Percentiles rank a stretch among this genome's conserved stretches.
phyloP scores from a whole-genome alignment of 2,113 vertebrate genomes.

The Rhagologus leucostigma region DNA sequence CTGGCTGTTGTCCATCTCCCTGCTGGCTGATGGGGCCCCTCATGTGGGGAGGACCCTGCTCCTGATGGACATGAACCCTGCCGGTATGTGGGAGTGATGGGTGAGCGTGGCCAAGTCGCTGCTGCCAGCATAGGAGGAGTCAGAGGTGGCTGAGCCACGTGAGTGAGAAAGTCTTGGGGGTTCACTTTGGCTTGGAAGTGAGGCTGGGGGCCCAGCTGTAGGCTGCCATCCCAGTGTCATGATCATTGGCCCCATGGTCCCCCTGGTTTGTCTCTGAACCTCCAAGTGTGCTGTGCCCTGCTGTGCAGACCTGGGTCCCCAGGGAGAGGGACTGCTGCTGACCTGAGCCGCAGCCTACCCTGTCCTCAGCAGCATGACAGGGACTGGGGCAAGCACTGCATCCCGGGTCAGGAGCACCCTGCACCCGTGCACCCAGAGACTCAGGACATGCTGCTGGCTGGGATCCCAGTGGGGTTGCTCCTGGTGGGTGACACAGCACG shows the following conservation, averaged over 20 bases:
- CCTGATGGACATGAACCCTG: neutral
- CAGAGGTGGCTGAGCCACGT: neutral
- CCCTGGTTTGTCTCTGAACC: neutral
- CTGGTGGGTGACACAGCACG: neutral
- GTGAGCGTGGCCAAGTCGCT: neutral
- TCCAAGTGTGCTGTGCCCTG: neutral
- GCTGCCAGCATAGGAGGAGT: neutral
- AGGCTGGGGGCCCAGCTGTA: neutral
- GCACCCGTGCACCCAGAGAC: neutral
- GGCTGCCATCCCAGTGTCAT: neutral
- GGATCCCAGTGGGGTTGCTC: neutral
- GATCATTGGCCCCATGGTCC: neutral
- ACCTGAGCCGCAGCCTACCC: neutral
- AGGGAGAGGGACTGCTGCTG: neutral
- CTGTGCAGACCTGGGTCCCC: neutral
- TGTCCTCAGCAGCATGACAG: neutral
- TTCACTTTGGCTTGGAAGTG: neutral
- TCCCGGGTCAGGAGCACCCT: fast-evolving
- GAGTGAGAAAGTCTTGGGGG: neutral
- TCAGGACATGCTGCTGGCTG: neutral
- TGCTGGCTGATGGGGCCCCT: neutral
- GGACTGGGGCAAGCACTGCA: fast-evolving
- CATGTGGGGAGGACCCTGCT: neutral
- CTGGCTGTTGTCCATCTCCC: neutral
- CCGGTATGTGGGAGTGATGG: fast-evolving